Evolutionary conservation across 2,888 invertebrate species (phyloP).

Genomic region (Oegoconia quadripuncta): DNA sequence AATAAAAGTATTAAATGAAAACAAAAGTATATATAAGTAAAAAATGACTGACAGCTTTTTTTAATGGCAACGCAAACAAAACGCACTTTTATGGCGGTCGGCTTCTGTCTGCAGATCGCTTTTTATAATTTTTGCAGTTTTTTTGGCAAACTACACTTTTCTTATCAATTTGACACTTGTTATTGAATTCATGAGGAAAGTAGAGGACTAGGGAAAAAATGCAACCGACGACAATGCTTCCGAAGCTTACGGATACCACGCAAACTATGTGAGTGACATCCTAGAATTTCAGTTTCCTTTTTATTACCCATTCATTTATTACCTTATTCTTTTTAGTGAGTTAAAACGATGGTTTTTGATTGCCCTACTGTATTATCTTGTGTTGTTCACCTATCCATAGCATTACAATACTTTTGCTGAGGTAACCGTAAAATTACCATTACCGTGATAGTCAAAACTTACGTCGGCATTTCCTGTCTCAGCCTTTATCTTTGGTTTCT

Average conservation of each 20-base stretch:
- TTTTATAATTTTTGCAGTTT: conserved; percentile 30
- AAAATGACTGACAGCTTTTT: too few species aligned
- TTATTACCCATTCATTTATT: conserved; percentile 2
- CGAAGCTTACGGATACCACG: conserved; percentile 63
- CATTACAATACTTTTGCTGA: too few species aligned
- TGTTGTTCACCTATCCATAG: too few species aligned
- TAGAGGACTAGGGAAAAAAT: conserved; percentile 44
- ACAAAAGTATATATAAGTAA: too few species aligned
- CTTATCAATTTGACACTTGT: conserved; percentile 27
- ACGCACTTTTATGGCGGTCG: conserved; percentile 58
- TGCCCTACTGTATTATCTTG: too few species aligned
- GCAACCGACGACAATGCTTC: conserved; percentile 67
- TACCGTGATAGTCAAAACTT: too few species aligned
- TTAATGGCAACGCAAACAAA: conserved; percentile 24
- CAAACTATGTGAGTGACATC: conserved; percentile 70
- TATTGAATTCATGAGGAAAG: conserved; percentile 55
- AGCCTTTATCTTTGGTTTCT: too few species aligned
- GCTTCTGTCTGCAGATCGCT: conserved; percentile 48
- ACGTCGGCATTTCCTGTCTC: too few species aligned
- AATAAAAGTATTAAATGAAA: too few species aligned
- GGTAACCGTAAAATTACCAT: too few species aligned
- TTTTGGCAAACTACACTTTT: conserved; percentile 40
- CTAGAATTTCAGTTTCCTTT: conserved; percentile 11
- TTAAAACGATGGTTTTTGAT: background rate
- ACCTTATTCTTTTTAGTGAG: conserved; percentile 1